Conservation (phyloP, 1,140 invertebrate genomes). For the Hyphantria cunea region DNA sequence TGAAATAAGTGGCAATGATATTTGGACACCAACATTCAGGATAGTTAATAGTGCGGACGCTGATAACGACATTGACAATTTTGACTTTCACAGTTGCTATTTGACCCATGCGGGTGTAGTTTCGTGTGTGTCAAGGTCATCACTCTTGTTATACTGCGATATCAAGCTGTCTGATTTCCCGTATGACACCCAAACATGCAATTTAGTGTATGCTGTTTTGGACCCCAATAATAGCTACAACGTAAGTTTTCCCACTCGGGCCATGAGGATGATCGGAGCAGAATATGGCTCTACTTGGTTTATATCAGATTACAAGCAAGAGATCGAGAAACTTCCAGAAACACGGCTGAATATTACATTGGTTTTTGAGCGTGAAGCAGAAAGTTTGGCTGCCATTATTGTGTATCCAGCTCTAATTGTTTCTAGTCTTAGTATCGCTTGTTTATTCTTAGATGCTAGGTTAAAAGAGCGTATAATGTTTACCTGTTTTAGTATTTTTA, state of each 20-base stretch:
- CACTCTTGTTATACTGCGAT: neutral
- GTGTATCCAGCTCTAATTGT: constrained; percentile 42
- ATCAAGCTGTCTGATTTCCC: neutral
- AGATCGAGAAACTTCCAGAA: constrained; percentile 18
- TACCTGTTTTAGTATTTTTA: constrained; percentile 37
- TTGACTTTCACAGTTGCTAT: neutral
- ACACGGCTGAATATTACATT: constrained; percentile 39
- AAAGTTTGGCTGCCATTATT: constrained; percentile 34
- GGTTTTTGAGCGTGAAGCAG: constrained; percentile 43
- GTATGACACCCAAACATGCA: neutral
- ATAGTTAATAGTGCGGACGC: neutral
- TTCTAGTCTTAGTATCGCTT: constrained; percentile 35
- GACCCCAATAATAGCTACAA: neutral
- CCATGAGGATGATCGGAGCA: constrained; percentile 14
- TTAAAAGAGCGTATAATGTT: constrained; percentile 33
- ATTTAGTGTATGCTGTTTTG: neutral
- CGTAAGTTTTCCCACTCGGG: constrained; percentile 5
- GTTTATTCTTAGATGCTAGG: constrained; percentile 38
- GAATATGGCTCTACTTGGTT: constrained; percentile 27
- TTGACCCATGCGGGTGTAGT: neutral
- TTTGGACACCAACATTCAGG: neutral
- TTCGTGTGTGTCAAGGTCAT: neutral
- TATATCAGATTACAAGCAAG: constrained; percentile 27
- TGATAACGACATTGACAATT: neutral
- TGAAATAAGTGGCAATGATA: neutral